Base-by-base conservation (phyloP, 2,113 vertebrate species). In the Onychostoma macrolepis region DNA sequence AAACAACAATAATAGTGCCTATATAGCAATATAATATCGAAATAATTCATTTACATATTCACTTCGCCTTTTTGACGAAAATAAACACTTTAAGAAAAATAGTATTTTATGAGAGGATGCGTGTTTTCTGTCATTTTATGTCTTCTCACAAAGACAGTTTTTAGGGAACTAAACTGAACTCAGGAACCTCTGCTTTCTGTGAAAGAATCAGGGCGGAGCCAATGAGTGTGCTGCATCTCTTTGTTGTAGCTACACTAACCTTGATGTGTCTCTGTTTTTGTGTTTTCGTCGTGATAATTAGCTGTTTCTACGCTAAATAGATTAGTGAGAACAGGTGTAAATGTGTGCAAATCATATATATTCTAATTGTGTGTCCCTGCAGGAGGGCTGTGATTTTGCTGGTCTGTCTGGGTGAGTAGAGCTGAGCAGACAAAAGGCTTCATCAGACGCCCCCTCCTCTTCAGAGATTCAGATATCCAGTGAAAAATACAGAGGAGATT, bases 181-280 rank as follows among this genome's bases (percentile, higher is more conserved):
- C 92, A 81, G 89, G 88, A 87, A 93, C 93, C 93, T 89, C 92
- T 89, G 89, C 88, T 89, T 94, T 91, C 85, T 91, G 89, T 86
- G 91, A 86, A 92, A 92, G 90, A 90, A 92, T 91, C 84, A 87
- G 91, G 93, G 93, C 88, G 93, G 92, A 89, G 91, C 87, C 79
- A 90, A 33, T 17, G 71, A 80, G 81, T 75, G 36, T 28, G 86
- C 86, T 65, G 83, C 83, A 75, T 45, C 91, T 91, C 91, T 94
- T 94, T 94, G 94, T 94, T 93, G 90, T 90, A 81, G 90, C 86
- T 92, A 33, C 36, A 84, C 91, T 89, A 92, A 92, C 88, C 85
- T 87, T 87, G 88, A 83, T 87, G 76, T 45, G 33, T 17, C 6
- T 85, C 67, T 78, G 10, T 21, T 12, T 83, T 58, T 61, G 6